A percentile compares a stretch with the other conserved stretches of the same genome.
Evolutionary conservation across 92 coral and sea anemone genomes (phyloP).

Genomic region (Heteractis magnifica): DNA sequence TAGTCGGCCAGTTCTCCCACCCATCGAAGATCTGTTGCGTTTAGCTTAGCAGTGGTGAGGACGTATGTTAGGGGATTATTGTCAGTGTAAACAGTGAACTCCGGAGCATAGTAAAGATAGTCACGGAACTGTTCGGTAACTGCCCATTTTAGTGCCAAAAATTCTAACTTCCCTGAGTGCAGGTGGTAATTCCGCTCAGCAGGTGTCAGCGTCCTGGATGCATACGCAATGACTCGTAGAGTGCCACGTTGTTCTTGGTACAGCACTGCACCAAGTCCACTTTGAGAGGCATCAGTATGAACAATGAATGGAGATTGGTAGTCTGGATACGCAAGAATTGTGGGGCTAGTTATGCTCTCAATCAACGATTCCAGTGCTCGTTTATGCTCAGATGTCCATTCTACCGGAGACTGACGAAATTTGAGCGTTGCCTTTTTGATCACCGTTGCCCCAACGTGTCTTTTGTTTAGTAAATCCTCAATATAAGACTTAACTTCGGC

Average conservation of each 20-base stretch:
- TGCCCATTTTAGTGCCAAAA: constrained; percentile 59
- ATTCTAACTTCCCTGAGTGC: constrained; percentile 41
- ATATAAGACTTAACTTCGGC: too few relatives aligned
- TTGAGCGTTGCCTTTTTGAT: too few relatives aligned
- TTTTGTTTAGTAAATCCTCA: not conserved
- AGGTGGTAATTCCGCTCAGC: constrained; percentile 17
- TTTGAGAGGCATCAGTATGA: constrained; percentile 32
- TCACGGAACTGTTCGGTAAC: constrained; percentile 49
- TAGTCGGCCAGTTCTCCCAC: constrained; percentile 38
- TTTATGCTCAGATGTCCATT: too few relatives aligned
- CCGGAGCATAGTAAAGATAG: constrained; percentile 13
- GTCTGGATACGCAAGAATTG: not conserved
- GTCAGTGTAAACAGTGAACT: too few relatives aligned
- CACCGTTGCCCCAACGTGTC: not conserved
- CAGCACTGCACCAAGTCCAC: constrained; percentile 44
- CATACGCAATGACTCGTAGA: constrained; percentile 39
- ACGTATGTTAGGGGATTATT: constrained; percentile 4
- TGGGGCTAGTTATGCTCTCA: too few relatives aligned
- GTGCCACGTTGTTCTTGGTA: constrained; percentile 32
- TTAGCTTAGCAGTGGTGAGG: constrained; percentile 9
- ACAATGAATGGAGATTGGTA: constrained; percentile 20
- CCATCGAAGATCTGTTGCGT: constrained; percentile 50
- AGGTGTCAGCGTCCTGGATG: constrained; percentile 39
- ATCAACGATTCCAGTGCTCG: too few relatives aligned
- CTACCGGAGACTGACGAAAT: too few relatives aligned